Percentiles rank a stretch among this genome's conserved stretches.
phyloP scores from a whole-genome alignment of 2,113 vertebrate genomes.

The Oxyruncus cristatus region DNA sequence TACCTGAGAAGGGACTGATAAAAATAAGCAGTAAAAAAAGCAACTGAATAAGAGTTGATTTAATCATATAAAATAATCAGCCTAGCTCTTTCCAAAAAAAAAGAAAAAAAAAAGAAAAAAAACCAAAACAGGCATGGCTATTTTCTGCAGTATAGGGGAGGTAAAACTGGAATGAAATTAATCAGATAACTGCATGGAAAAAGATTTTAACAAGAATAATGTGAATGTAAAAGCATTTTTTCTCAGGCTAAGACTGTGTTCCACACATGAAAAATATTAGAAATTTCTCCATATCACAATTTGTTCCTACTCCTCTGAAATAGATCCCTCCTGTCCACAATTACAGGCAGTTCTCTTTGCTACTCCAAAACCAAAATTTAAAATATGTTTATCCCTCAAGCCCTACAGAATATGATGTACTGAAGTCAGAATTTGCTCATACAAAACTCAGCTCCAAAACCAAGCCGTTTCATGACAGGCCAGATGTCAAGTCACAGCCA shows the following conservation, averaged over 20 bases:
- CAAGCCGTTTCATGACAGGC: background rate
- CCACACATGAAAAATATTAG: background rate
- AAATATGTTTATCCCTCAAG: background rate
- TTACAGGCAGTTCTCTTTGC: background rate
- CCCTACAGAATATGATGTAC: background rate
- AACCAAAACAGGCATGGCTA: background rate
- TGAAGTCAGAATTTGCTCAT: background rate
- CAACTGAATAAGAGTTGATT: background rate
- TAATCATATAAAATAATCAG: background rate
- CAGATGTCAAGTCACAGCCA: slow-evolving; percentile 15
- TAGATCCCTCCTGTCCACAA: background rate
- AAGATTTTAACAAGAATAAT: background rate
- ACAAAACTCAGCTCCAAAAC: background rate
- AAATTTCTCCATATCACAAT: background rate
- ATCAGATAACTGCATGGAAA: background rate
- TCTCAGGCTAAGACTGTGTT: background rate
- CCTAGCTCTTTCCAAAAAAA: background rate
- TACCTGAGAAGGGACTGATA: background rate
- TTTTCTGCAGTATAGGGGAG: background rate
- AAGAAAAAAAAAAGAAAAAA: background rate
- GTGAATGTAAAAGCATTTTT: background rate
- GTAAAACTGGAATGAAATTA: background rate
- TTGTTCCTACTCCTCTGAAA: background rate
- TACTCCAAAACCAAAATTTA: background rate
- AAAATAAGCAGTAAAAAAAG: background rate